phyloP scores from a whole-genome alignment of 2,797 vertebrate species.

The Melanotaenia maccullochi region DNA sequence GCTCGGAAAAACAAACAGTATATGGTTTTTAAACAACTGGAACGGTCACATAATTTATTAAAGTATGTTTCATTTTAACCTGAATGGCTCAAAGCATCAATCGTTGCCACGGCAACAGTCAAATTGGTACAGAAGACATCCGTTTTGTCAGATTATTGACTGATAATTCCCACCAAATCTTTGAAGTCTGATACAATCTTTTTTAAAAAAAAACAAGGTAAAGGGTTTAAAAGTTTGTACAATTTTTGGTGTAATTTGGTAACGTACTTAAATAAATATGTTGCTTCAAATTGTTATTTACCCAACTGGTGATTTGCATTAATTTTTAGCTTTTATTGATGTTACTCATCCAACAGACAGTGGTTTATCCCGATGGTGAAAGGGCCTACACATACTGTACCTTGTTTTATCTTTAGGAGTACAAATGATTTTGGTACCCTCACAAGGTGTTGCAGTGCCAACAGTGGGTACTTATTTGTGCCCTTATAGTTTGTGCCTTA shows the following conservation, averaged over 20 bases:
- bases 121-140: neutral
- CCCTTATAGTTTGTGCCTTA: neutral
- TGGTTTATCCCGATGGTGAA: neutral
- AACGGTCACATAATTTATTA: neutral
- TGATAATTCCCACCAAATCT: neutral
- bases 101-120: neutral
- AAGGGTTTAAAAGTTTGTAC: neutral
- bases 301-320: neutral
- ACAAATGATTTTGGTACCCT: neutral
- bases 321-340: neutral
- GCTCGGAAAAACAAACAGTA: neutral
- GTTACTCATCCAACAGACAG: neutral
- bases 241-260: neutral
- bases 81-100: neutral
- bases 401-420: neutral
- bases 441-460: no score
- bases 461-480: no score
- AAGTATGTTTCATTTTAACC: neutral
- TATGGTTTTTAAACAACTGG: neutral
- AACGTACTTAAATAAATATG: neutral
- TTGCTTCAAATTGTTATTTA: neutral
- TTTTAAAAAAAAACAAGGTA: neutral
- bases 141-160: neutral
- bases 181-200: neutral
- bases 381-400: neutral